These are phyloP conservation scores for Menidia beryllina DNA, from an alignment of 2,113 vertebrate genomes.

Conservation along the genomic window DNA sequence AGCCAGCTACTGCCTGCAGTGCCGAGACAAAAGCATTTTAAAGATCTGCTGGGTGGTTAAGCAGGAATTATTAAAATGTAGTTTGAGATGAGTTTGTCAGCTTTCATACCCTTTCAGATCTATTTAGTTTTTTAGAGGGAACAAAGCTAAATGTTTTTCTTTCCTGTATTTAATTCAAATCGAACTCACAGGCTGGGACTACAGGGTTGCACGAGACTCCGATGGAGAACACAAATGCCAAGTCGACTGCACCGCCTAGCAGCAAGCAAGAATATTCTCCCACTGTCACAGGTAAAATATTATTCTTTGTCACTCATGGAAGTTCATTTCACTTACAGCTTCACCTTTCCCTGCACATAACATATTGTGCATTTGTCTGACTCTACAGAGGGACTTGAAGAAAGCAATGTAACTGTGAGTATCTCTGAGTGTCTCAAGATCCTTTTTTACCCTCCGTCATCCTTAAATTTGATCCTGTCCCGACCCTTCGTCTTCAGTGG, in stretches of 20 bases:
- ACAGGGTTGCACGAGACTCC: conserved; percentile 11
- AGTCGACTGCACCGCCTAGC: conserved; percentile 34
- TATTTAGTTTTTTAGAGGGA: neutral
- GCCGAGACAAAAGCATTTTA: neutral
- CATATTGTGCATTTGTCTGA: neutral
- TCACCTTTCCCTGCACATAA: neutral
- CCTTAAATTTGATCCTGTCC: conserved; percentile 64
- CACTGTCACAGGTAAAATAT: conserved; percentile 71
- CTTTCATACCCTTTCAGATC: neutral
- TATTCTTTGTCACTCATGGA: neutral
- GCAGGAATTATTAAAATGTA: neutral
- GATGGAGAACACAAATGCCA: conserved; percentile 29
- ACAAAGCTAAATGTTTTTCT: neutral
- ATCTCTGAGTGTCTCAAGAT: conserved; percentile 22
- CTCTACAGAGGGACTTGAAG: conserved; percentile 76
- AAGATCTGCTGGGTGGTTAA: neutral
- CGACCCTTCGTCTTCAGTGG: conserved; percentile 68
- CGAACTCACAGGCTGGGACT: conserved; percentile 51
- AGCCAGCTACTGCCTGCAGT: conserved; percentile 1
- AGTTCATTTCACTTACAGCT: neutral
- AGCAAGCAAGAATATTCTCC: conserved; percentile 61
- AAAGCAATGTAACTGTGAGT: conserved; percentile 80
- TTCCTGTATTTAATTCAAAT: conserved; percentile 25
- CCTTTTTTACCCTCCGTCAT: conserved; percentile 56
- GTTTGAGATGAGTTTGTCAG: neutral